A percentile compares a stretch with the other conserved stretches of the same genome.
These are phyloP conservation scores for Rutpela maculata DNA, from an alignment of 2,888 invertebrate species.

Conservation along the genomic window DNA sequence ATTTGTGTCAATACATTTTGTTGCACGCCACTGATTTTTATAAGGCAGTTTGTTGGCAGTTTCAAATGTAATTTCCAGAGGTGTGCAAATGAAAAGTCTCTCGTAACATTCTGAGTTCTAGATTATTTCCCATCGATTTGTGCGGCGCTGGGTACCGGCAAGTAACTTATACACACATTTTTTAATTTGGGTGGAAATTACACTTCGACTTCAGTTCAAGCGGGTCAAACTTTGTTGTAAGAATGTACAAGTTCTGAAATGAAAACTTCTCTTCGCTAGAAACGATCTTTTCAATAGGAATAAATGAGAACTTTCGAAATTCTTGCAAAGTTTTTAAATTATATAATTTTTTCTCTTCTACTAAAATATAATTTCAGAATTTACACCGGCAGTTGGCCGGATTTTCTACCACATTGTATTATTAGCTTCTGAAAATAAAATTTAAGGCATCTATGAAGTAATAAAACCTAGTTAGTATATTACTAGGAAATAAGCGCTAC, in stretches of 20 bases:
- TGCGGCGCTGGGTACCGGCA: conserved; percentile 44
- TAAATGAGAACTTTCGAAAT: conserved; percentile 49
- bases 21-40: too few relatives aligned
- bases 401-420: too few relatives aligned
- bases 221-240: conserved; percentile 42
- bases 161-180: conserved; percentile 53
- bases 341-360: conserved; percentile 45
- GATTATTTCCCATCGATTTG: conserved; percentile 63
- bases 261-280: conserved; percentile 23
- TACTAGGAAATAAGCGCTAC: too few relatives aligned
- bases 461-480: too few relatives aligned
- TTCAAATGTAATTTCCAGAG: conserved; percentile 49
- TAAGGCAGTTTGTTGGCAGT: neutral
- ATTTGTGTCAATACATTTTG: too few relatives aligned
- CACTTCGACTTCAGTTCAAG: conserved; percentile 41
- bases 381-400: neutral
- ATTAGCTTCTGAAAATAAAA: too few relatives aligned
- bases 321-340: conserved; percentile 53
- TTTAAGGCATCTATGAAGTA: too few relatives aligned
- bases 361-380: neutral
- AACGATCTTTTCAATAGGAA: conserved; percentile 42
- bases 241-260: conserved; percentile 44
- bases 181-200: conserved; percentile 51
- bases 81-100: conserved; percentile 57
- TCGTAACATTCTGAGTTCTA: conserved; percentile 55